Base-by-base conservation (phyloP, 92 coral and sea anemone genomes). In the Isaurus tuberculatus region DNA sequence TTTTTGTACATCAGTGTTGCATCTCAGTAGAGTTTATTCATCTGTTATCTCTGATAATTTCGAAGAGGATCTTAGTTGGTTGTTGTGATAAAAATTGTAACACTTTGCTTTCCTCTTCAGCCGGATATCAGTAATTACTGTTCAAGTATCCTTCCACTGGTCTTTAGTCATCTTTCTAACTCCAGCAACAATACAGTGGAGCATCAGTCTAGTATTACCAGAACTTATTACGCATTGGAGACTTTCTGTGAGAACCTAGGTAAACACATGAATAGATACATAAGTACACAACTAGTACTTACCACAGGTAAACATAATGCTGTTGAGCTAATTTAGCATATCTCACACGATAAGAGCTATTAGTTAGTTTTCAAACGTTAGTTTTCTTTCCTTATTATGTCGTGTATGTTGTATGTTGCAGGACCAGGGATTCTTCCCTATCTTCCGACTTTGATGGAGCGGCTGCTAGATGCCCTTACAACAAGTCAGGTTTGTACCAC, bases 181-280 rank as follows among this genome's bases (percentile, higher is more conserved):
- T 87, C 95, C 22, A 83, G 93, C 0, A 89, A 73, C 25, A 88
- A 73, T 43, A 92, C 88, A 43, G 85, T 88, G 70, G 89, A 86
- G 58, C 90, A 86, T 37, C 90, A 88, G 33, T 82, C 95, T 0
- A 95, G 98, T 43, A 80, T 93, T 25, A 90, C 98, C 42, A 83
- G 98, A 66, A 97, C 95, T 8, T 97, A 97, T 77, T 97, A 97
- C 55, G 99, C 99, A 10, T 72, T 97, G 84, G 99, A 97, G 90
- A 92, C 99, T 5, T 97, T 97, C 92, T 97, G 99, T 77, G 99
- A 97, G 86, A 94, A 94, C 85, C 71, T 97, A 51, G 99, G 99
- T 97, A 89, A 88, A 19, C 25, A 67, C 2, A 8, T 7, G 11
- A 40, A 40, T 40, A 40, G 46, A 40, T 40, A 37, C 4, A 9